Conservation (phyloP, 1,140 invertebrate genomes). For the Zeugodacus cucurbitae region DNA sequence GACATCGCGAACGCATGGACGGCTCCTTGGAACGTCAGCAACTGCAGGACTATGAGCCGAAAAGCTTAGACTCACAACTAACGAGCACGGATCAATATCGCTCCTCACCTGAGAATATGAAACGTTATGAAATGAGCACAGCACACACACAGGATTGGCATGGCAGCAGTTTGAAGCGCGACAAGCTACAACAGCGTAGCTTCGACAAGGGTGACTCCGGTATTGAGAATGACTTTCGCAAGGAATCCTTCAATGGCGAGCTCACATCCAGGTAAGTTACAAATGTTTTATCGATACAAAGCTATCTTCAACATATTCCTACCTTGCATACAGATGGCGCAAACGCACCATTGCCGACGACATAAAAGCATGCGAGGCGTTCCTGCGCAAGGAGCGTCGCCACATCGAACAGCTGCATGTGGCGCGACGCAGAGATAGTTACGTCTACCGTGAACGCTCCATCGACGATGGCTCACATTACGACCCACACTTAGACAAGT, state of each 20-base stretch:
- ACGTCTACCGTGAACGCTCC: conserved; percentile 71
- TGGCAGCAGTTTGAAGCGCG: conserved; percentile 61
- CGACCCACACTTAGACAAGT: conserved; percentile 72
- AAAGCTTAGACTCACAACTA: conserved; percentile 72
- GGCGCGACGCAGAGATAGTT: conserved; percentile 67
- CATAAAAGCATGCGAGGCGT: conserved; percentile 59
- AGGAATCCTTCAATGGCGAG: conserved; percentile 74
- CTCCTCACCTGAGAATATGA: conserved; percentile 68
- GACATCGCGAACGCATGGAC: conserved; percentile 66
- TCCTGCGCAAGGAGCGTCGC: conserved; percentile 68
- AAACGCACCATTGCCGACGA: conserved; percentile 58
- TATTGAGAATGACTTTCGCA: conserved; percentile 81
- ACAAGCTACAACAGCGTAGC: conserved; percentile 63
- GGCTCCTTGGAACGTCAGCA: conserved; percentile 53
- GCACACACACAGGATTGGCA: conserved; percentile 63
- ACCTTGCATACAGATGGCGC: conserved; percentile 55
- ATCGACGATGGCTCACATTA: conserved; percentile 73
- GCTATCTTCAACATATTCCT: background rate
- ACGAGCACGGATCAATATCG: conserved; percentile 68
- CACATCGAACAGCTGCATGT: conserved; percentile 67
- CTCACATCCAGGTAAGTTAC: conserved; percentile 54
- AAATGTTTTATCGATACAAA: background rate
- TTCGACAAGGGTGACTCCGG: conserved; percentile 76
- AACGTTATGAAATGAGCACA: conserved; percentile 45
- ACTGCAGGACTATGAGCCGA: conserved; percentile 71